These are phyloP conservation scores for Tachystola acroxantha DNA, from an alignment of 2,888 invertebrate genomes.

Conservation along the genomic window DNA sequence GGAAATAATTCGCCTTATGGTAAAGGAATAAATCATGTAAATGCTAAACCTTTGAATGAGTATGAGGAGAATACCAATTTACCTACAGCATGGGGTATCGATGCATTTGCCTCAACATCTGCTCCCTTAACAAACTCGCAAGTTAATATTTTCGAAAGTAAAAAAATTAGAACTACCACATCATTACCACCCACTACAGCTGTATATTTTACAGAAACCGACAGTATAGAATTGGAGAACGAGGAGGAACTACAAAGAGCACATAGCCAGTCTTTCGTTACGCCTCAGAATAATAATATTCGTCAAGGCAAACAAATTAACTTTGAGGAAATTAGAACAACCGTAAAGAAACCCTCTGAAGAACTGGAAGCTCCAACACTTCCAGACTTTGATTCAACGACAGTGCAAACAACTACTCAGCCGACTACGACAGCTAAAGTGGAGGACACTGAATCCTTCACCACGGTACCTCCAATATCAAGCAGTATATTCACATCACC, in stretches of 20 bases:
- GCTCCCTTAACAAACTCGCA: constrained; percentile 41
- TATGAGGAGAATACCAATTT: constrained; percentile 63
- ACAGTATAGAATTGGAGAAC: constrained; percentile 70
- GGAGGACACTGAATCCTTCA: constrained; percentile 38
- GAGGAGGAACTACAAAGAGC: constrained; percentile 82
- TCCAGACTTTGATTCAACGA: constrained; percentile 42
- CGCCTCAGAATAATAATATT: constrained; percentile 72
- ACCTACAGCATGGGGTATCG: constrained; percentile 65
- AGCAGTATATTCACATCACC: constrained; percentile 58
- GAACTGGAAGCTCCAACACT: constrained; percentile 62
- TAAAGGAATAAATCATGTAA: constrained; percentile 52
- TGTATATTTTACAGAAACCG: constrained; percentile 59
- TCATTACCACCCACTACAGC: constrained; percentile 44
- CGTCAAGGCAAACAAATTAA: constrained; percentile 62
- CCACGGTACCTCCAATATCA: constrained; percentile 41
- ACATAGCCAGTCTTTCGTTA: constrained; percentile 83
- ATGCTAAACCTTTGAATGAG: constrained; percentile 66
- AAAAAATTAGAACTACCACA: constrained; percentile 49
- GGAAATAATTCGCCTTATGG: constrained; percentile 63
- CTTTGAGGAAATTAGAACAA: constrained; percentile 33
- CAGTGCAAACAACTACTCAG: constrained; percentile 43
- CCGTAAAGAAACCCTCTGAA: constrained; percentile 53
- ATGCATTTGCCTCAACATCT: constrained; percentile 42
- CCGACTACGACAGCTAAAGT: constrained; percentile 38
- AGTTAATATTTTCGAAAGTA: constrained; percentile 56